These are phyloP conservation scores for Pterostichus madidus DNA, from an alignment of 2,888 invertebrate species.

Conservation along the genomic window DNA sequence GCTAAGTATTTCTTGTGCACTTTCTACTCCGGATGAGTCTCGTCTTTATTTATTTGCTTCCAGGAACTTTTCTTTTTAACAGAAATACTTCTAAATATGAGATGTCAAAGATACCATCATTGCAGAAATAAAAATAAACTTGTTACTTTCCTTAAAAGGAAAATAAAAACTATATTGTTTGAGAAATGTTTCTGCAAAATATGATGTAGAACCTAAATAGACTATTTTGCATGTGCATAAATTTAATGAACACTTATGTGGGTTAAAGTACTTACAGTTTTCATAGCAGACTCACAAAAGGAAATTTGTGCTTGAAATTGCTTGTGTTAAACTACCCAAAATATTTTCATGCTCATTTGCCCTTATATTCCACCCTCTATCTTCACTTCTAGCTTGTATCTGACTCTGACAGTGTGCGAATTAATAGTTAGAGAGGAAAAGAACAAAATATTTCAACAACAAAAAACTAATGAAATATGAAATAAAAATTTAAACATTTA, in stretches of 20 bases:
- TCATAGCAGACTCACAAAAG: not conserved
- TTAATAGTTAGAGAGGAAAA: too few species aligned
- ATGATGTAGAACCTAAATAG: not conserved
- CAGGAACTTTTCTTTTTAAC: not conserved
- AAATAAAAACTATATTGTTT: not conserved
- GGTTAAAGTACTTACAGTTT: not conserved
- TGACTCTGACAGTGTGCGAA: not conserved
- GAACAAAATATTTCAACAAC: too few species aligned
- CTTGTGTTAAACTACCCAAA: slow-evolving; percentile 11
- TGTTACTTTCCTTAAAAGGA: too few species aligned
- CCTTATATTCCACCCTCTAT: slow-evolving; percentile 8
- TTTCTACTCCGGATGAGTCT: not conserved
- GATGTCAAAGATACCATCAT: not conserved
- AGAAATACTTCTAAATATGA: not conserved
- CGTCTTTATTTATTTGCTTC: not conserved
- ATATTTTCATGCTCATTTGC: slow-evolving; percentile 36
- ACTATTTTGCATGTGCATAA: not conserved
- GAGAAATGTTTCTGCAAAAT: not conserved
- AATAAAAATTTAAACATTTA: too few species aligned
- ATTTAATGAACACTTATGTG: not conserved
- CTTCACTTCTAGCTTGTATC: not conserved
- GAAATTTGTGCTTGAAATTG: not conserved
- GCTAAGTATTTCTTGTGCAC: not conserved
- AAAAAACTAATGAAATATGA: too few species aligned
- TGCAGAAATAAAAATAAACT: not conserved